Base-by-base conservation (phyloP, 2,113 vertebrate genomes). In the Struthidea cinerea region DNA sequence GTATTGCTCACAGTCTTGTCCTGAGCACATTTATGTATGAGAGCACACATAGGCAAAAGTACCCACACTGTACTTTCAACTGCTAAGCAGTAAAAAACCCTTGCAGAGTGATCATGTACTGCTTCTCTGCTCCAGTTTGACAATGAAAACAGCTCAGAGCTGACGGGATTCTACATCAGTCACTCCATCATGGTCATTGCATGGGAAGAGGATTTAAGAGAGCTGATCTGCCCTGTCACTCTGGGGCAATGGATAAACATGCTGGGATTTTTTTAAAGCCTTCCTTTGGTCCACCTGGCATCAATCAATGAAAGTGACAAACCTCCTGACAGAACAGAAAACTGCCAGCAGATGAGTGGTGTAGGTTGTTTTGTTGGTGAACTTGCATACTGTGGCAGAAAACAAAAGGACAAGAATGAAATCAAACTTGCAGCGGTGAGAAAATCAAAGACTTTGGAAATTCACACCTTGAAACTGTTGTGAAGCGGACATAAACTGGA, bases 251-350 rank as follows among this genome's bases (percentile, higher is more conserved):
- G 59, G 96, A 94, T 91, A 96, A 97, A 97, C 67, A 92, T 1
- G 9, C 84, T 70, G 70, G 37, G 59, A 81, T 93, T 94, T 94
- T 89, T 87, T 83, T 89, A 59, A 97, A 96, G 64, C 63, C 80
- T 97, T 96, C 84, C 92, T 96, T 73, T 67, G 89, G 94, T 91
- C 87, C 90, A 90, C 78, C 65, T 91, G 77, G 59, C 93, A 98
- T 98, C 95, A 96, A 97, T 97, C 96, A 97, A 87, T 46, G 49
- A 10, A 93, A 94, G 53, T 74, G 75, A 96, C 92, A 96, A 93
- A 94, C 73, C 71, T 95, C 89, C 47, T 93, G 97, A 96, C 78
- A 96, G 83, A 87, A 76, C 26, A 94, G 90, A 80, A 15, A 76
- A 64, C 81, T 76, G 55, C 28, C 47, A 79, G 70, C 1, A 0